Conservation (phyloP, 2,797 vertebrate genomes). For the Poeciliopsis presidionis region DNA sequence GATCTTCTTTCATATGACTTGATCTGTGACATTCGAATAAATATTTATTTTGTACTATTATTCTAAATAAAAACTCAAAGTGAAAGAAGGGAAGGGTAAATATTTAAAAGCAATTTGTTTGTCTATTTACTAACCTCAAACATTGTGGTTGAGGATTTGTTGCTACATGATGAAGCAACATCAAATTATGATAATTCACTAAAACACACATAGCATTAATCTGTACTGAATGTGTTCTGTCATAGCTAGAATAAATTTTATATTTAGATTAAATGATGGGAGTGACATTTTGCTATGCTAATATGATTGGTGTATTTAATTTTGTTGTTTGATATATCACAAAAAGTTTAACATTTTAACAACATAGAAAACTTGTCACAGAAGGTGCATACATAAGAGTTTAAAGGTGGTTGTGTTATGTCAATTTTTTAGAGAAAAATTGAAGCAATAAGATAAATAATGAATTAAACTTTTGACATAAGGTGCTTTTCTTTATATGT, state of each 20-base stretch:
- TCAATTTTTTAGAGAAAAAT: not conserved
- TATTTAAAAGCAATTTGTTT: not conserved
- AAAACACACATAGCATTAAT: not conserved
- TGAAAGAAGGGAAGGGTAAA: not conserved
- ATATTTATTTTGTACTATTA: not conserved
- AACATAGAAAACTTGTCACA: not conserved
- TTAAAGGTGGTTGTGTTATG: not conserved
- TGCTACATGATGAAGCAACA: not conserved
- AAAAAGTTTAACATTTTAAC: not conserved
- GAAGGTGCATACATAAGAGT: not conserved
- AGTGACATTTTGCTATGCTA: not conserved
- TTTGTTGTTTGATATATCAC: not conserved
- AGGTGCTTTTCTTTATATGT: not conserved
- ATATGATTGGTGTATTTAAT: slow-evolving; percentile 6
- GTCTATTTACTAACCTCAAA: not conserved
- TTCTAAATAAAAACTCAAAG: too few species aligned
- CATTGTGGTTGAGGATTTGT: not conserved
- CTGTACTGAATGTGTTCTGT: not conserved
- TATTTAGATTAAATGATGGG: not conserved
- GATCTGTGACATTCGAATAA: not conserved
- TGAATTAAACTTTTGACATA: not conserved
- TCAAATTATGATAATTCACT: not conserved
- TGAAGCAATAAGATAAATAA: not conserved
- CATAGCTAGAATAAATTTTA: not conserved
- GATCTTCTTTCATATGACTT: not conserved